Base-by-base conservation (phyloP, 2,888 invertebrate genomes). In the Leucania comma region DNA sequence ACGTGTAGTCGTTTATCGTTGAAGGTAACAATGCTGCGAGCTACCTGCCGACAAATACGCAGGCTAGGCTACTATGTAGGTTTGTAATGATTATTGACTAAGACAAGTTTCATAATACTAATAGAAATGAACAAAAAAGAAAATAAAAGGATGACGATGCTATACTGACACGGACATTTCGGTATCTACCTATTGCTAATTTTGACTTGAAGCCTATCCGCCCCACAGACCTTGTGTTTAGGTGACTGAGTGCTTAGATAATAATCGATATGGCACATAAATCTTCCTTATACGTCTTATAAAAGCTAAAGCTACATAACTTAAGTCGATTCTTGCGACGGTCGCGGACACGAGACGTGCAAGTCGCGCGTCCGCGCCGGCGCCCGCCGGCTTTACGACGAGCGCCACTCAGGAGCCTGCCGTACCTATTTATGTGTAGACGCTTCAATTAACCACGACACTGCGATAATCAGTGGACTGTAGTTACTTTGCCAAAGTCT, bases 361-460 rank as follows among this genome's bases (percentile, higher is more conserved):
- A 17, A 2, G 54, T 14, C 5, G 26, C 9, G 20, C 12, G 46
- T n/a, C 48, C 50, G 50, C 29, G 10, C 20, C 48, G 4, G 42
- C 17, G 42, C 14, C 38, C n/a, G n/a, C n/a, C 10, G 35, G n/a
- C 61, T 22, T 48, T 17, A 29, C 22, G 65, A 29, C 22, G 65
- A 14, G 17, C 60, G 24, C 42, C 56, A 60, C 60, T 75, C 46
- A 24, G 29, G 32, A 26, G 1, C 32, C 53, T 50, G 29, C 29
- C 38, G 29, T 75, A 71, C 75, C 50, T 57, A 71, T 75, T 53
- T 53, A 54, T n/a, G 58, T 51, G 48, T 22, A 22, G 50, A 42
- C 29, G 60, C 61, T 46, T 48, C 48, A 68, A 56, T 65, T 65
- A 70, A 20, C 53, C 42, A 4, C n/a, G 68, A 67, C 9, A 51